These are phyloP conservation scores for Cyprinodon tularosa DNA, from an alignment of 2,113 vertebrate genomes.

Conservation along the genomic window DNA sequence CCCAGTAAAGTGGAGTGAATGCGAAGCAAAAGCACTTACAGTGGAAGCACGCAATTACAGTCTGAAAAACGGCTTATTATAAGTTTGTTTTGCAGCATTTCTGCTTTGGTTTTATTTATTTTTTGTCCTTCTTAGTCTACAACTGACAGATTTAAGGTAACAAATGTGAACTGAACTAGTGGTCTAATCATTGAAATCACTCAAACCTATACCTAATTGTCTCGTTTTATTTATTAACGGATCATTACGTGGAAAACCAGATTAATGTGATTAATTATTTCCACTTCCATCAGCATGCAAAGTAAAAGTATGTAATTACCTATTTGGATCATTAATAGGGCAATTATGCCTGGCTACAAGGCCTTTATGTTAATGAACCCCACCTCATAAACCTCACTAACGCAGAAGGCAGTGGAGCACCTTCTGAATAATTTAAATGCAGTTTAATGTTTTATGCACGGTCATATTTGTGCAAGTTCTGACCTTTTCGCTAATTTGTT, in stretches of 20 bases:
- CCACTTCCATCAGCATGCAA: conserved; percentile 54
- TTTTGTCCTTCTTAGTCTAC: conserved; percentile 7
- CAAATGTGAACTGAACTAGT: conserved; percentile 25
- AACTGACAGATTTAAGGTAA: conserved; percentile 23
- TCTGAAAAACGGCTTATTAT: conserved; percentile 43
- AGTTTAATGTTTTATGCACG: conserved; percentile 71
- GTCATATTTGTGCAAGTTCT: conserved; percentile 67
- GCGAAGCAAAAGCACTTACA: conserved; percentile 43
- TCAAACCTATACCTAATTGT: conserved; percentile 52
- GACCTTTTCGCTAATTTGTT: conserved; percentile 52
- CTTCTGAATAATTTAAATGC: conserved; percentile 70
- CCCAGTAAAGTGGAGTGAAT: conserved; percentile 53
- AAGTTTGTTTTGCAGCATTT: conserved; percentile 46
- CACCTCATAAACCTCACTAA: conserved; percentile 56
- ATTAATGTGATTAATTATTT: conserved; percentile 70
- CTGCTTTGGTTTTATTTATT: conserved; percentile 5
- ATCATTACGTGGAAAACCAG: conserved; percentile 61
- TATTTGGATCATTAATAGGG: conserved; percentile 70
- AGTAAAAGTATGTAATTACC: conserved; percentile 69
- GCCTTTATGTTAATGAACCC: conserved; percentile 70
- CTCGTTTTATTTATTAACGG: conserved; percentile 65
- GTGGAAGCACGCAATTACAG: conserved; percentile 42
- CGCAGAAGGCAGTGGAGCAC: conserved; percentile 47
- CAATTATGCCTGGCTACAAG: conserved; percentile 60
- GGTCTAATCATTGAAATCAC: conserved; percentile 39